These are phyloP conservation scores for Rugalucina vietnamica DNA, from an alignment of 2,888 invertebrate species.

Conservation along the genomic window DNA sequence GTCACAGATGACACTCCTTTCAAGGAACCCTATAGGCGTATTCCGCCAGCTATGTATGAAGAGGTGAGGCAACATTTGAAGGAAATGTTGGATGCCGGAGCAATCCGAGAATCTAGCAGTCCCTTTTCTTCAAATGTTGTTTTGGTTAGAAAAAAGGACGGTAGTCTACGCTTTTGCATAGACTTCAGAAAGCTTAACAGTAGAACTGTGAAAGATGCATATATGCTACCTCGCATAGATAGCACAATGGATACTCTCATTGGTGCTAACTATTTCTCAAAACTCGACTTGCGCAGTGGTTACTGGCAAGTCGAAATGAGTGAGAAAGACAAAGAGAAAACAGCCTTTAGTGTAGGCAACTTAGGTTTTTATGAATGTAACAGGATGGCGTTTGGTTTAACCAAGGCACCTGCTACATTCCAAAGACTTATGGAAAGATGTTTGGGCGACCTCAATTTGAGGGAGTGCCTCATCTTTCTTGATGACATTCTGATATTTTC, in stretches of 20 bases:
- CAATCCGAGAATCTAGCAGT: slow-evolving; percentile 29
- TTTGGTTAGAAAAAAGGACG: slow-evolving; percentile 49
- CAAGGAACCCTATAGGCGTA: slow-evolving; percentile 42
- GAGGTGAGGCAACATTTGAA: slow-evolving; percentile 50
- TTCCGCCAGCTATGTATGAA: slow-evolving; percentile 48
- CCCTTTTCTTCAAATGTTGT: slow-evolving; percentile 48
- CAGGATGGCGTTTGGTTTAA: slow-evolving; percentile 56
- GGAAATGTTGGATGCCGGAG: slow-evolving; percentile 30
- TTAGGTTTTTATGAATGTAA: slow-evolving; percentile 53
- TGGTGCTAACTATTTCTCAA: slow-evolving; percentile 27
- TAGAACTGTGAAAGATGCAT: slow-evolving; percentile 42
- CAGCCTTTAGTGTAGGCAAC: slow-evolving; percentile 48
- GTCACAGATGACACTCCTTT: slow-evolving; percentile 33
- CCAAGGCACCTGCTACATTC: slow-evolving; percentile 56
- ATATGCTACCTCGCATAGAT: slow-evolving; percentile 45
- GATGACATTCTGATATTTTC: slow-evolving; percentile 45
- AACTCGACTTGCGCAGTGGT: slow-evolving; percentile 17
- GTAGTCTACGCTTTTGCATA: slow-evolving; percentile 48
- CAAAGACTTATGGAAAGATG: slow-evolving; percentile 44
- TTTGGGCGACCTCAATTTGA: slow-evolving; percentile 39
- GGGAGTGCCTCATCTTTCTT: slow-evolving; percentile 47
- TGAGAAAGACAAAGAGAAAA: slow-evolving; percentile 38
- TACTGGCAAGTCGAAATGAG: slow-evolving; percentile 29
- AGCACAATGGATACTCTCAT: slow-evolving; percentile 38
- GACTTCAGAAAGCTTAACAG: slow-evolving; percentile 43